These are phyloP conservation scores for Phoebastria nigripes DNA, from an alignment of 2,797 vertebrate species.

Conservation along the genomic window DNA sequence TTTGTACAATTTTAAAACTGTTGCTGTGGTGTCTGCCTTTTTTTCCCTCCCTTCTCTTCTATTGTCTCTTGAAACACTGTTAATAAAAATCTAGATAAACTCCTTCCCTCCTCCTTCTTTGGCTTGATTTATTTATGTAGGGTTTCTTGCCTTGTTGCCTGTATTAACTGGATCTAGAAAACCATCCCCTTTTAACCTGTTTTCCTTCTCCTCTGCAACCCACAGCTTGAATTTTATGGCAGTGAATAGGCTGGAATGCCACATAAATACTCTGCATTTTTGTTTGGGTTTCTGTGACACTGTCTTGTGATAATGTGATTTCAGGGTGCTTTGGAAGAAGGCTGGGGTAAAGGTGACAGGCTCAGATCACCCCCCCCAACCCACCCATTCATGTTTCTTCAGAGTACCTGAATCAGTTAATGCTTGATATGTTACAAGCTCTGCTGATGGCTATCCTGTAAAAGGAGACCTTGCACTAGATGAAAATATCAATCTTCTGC, in stretches of 20 bases:
- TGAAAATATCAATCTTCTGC: background rate
- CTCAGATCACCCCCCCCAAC: background rate
- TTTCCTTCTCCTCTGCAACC: background rate
- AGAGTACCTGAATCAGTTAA: background rate
- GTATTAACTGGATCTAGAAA: background rate
- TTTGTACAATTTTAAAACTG: slow-evolving; percentile 76
- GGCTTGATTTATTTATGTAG: slow-evolving; percentile 45
- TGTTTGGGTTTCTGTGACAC: background rate
- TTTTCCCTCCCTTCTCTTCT: slow-evolving; percentile 31
- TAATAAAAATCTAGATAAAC: slow-evolving; percentile 80
- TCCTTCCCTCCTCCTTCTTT: slow-evolving; percentile 67
- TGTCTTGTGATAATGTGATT: background rate
- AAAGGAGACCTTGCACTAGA: background rate
- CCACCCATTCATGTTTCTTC: background rate
- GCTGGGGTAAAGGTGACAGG: background rate
- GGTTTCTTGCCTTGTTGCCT: background rate
- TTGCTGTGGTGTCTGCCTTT: slow-evolving; percentile 71
- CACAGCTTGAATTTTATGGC: background rate
- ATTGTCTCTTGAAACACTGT: slow-evolving; percentile 78
- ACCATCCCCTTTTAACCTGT: background rate
- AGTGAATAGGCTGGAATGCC: background rate
- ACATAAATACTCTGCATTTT: background rate
- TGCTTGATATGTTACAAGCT: background rate
- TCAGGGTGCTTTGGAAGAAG: background rate
- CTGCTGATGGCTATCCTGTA: background rate